These are phyloP conservation scores for Clytia hemisphaerica DNA, from an alignment of 30 jellyfish, hydroid and myxozoan species.

Conservation along the genomic window DNA sequence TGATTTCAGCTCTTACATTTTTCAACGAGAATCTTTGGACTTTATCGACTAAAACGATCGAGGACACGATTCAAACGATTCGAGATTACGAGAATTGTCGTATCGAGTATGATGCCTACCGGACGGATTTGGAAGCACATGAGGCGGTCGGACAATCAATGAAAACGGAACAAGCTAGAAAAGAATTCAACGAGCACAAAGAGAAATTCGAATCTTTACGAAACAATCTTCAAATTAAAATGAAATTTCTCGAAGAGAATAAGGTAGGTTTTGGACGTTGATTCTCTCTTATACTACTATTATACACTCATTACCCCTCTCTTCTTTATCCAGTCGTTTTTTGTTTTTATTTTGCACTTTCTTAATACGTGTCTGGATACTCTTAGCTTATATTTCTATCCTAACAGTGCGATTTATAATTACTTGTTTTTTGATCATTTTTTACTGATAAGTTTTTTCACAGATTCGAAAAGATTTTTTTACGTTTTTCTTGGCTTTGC, in stretches of 20 bases:
- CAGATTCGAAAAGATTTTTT: neutral
- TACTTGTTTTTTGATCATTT: too few relatives aligned
- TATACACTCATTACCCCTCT: neutral
- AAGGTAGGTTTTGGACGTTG: slow-evolving; percentile 40
- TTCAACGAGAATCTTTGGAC: slow-evolving; percentile 81
- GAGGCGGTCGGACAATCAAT: slow-evolving; percentile 78
- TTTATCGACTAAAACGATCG: slow-evolving; percentile 89
- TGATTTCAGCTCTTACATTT: slow-evolving; percentile 80
- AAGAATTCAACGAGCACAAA: slow-evolving; percentile 59
- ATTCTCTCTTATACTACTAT: neutral
- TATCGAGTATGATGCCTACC: slow-evolving; percentile 92
- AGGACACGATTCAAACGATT: slow-evolving; percentile 87
- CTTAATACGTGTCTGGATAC: too few relatives aligned
- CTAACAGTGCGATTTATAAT: neutral
- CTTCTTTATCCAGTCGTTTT: neutral
- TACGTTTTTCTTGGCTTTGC: too few relatives aligned
- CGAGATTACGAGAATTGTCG: slow-evolving; percentile 78
- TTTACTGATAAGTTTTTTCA: too few relatives aligned
- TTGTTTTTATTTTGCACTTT: neutral
- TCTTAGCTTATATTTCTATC: too few relatives aligned
- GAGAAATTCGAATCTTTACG: slow-evolving; percentile 77
- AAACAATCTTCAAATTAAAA: slow-evolving; percentile 70
- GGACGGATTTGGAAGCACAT: slow-evolving; percentile 84
- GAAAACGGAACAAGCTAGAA: slow-evolving; percentile 87
- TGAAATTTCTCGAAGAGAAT: slow-evolving; percentile 92